Percentiles rank a stretch among this genome's conserved stretches.
These are phyloP conservation scores for Drosophila rellima DNA, from an alignment of 2,888 invertebrate genomes.

Conservation along the genomic window DNA sequence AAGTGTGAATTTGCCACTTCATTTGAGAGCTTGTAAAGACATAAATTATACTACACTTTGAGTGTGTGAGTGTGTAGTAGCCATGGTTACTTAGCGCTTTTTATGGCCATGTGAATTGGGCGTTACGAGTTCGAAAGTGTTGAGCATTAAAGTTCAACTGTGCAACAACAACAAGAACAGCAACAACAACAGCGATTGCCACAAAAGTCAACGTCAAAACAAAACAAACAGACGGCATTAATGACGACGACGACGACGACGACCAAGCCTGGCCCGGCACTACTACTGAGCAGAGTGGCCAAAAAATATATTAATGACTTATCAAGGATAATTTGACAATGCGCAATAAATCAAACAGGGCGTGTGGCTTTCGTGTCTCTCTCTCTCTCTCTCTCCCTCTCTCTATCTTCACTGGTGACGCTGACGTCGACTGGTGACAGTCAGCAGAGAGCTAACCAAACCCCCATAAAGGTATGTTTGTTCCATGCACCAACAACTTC, in stretches of 20 bases:
- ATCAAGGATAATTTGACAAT: conserved; percentile 86
- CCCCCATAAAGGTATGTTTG: conserved; percentile 42
- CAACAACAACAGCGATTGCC: conserved; percentile 38
- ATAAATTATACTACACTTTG: conserved; percentile 61
- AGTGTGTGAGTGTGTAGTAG: conserved; percentile 38
- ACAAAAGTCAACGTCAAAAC: conserved; percentile 67
- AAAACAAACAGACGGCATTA: conserved; percentile 61
- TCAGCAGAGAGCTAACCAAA: conserved; percentile 19
- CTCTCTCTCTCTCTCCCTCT: conserved; percentile 13
- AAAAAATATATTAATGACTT: conserved; percentile 85
- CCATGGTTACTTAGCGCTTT: conserved; percentile 61
- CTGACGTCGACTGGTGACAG: conserved; percentile 38
- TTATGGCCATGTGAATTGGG: conserved; percentile 73
- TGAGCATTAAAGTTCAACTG: conserved; percentile 65
- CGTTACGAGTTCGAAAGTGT: conserved; percentile 60
- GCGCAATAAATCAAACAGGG: conserved; percentile 84
- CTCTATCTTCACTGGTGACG: conserved; percentile 23
- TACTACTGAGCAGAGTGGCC: conserved; percentile 54
- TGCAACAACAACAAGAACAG: conserved; percentile 39
- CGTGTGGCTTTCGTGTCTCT: conserved; percentile 60
- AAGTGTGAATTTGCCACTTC: conserved; percentile 84
- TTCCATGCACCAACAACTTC: conserved; percentile 25
- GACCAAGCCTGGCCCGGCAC: neutral
- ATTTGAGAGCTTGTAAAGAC: conserved; percentile 77
- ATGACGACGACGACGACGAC: conserved; percentile 34